Percentiles rank a stretch among this genome's conserved stretches.
phyloP scores from a whole-genome alignment of 2,113 vertebrate genomes.

The Trogon melanurus region DNA sequence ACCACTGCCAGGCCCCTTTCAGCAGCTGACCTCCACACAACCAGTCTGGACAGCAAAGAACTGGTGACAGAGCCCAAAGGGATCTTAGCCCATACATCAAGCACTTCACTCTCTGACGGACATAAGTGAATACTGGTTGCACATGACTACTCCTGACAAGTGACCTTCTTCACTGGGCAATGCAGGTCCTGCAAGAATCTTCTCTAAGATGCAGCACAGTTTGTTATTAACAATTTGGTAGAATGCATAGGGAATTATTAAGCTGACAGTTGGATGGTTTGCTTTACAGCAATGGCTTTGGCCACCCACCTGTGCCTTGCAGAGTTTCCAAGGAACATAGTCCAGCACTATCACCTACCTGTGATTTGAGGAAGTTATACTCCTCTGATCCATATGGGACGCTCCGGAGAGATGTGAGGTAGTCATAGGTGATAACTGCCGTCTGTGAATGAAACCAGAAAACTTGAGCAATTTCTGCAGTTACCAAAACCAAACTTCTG shows the following conservation, averaged over 20 bases:
- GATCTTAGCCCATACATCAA: not conserved
- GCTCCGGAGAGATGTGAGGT: constrained; percentile 85
- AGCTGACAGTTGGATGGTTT: not conserved
- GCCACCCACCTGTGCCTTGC: not conserved
- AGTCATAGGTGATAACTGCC: constrained; percentile 89
- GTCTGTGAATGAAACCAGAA: constrained; percentile 82
- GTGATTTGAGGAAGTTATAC: constrained; percentile 85
- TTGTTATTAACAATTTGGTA: not conserved
- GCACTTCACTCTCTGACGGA: not conserved
- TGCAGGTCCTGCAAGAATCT: not conserved
- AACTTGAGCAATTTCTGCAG: not conserved
- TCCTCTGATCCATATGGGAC: constrained; percentile 85
- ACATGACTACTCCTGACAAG: not conserved
- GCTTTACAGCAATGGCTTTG: not conserved
- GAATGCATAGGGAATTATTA: not conserved
- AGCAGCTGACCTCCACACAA: not conserved
- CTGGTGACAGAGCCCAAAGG: not conserved
- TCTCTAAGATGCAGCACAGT: not conserved
- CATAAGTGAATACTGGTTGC: not conserved
- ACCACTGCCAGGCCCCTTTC: not conserved
- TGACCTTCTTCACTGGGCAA: not conserved
- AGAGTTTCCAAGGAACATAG: not conserved
- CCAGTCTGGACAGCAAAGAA: not conserved
- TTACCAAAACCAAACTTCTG: not conserved
- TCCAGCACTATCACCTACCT: constrained; percentile 77